Percentiles rank a stretch among this genome's conserved stretches.
phyloP scores from a whole-genome alignment of 2,113 vertebrate genomes.

The Nicator chloris region DNA sequence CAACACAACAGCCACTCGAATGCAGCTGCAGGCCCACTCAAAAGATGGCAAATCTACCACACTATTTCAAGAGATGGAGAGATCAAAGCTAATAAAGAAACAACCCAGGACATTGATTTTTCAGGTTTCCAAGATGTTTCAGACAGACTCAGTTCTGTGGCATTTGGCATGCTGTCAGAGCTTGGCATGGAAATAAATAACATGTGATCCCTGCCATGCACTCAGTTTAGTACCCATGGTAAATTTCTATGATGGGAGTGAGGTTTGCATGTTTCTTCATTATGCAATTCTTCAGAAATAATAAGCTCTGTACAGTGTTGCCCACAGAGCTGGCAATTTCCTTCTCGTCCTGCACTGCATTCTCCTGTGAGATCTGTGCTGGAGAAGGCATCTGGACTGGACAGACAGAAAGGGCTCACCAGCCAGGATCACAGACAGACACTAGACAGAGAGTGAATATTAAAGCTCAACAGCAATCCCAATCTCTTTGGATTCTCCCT shows the following conservation, averaged over 20 bases:
- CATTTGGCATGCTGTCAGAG: neutral
- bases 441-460: neutral
- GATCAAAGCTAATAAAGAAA: neutral
- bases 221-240: neutral
- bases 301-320: neutral
- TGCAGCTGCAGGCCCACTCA: neutral
- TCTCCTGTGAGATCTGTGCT: neutral
- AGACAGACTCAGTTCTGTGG: neutral
- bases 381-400: neutral
- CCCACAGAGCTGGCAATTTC: neutral
- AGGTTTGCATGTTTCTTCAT: neutral
- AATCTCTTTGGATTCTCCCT: neutral
- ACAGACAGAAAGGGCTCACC: neutral
- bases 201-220: rapidly evolving
- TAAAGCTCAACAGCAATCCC: neutral
- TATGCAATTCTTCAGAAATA: neutral
- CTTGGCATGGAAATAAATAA: neutral
- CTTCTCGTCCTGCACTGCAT: neutral
- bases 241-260: neutral
- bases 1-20: neutral
- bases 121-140: neutral
- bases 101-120: neutral
- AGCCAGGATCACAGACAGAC: neutral
- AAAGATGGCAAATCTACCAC: neutral
- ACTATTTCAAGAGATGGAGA: neutral